These are phyloP conservation scores for Eledone cirrhosa DNA, from an alignment of 2,888 invertebrate genomes.

Conservation along the genomic window DNA sequence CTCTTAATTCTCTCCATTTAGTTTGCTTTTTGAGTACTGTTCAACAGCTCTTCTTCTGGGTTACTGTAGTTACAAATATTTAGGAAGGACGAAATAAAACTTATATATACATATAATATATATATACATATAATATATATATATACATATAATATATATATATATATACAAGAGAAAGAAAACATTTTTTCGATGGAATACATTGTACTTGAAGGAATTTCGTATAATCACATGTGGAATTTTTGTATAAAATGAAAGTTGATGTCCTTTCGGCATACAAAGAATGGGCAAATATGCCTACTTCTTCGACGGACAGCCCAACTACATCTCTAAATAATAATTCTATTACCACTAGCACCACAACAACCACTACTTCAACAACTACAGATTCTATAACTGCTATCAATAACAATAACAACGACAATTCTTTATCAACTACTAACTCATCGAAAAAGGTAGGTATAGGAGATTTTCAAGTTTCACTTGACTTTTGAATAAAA, in stretches of 20 bases:
- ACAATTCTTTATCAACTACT: slow-evolving; percentile 10
- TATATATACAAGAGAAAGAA: no score
- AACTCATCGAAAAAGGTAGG: slow-evolving; percentile 18
- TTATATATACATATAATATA: no score
- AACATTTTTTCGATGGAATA: no score
- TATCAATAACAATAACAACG: slow-evolving; percentile 14
- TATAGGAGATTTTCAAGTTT: neutral
- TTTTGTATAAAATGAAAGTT: slow-evolving; percentile 44
- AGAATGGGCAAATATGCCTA: slow-evolving; percentile 50
- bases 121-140: no score
- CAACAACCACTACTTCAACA: neutral
- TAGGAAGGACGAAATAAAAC: no score
- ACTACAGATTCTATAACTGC: neutral
- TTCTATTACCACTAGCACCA: neutral
- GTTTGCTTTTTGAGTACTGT: no score
- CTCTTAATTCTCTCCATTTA: no score
- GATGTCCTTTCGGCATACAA: slow-evolving; percentile 44
- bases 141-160: no score
- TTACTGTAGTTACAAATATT: no score
- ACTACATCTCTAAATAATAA: slow-evolving; percentile 22
- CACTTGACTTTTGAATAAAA: no score
- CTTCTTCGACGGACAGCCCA: slow-evolving; percentile 40
- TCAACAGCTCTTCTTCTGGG: no score
- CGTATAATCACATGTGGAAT: neutral
- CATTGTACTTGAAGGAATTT: no score